Evolutionary conservation across 2,797 vertebrate species (phyloP).

Genomic region (Gila robusta): DNA sequence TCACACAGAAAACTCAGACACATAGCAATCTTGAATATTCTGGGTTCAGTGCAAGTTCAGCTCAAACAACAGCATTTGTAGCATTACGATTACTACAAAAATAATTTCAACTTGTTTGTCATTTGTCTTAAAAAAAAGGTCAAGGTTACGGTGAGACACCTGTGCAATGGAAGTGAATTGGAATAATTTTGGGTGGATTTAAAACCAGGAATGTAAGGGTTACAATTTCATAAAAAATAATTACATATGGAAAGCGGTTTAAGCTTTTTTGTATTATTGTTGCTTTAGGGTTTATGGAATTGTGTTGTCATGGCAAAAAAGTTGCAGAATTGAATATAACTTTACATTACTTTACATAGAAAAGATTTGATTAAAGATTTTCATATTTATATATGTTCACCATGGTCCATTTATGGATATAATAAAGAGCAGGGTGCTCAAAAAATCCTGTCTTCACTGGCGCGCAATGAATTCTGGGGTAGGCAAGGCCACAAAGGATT

Average conservation of each 20-base stretch:
- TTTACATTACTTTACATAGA: no score
- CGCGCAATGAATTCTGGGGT: no score
- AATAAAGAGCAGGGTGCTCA: no score
- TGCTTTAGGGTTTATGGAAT: no score
- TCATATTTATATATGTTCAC: no score
- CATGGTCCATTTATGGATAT: no score
- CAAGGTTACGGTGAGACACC: neutral
- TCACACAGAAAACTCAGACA: neutral
- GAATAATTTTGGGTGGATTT: neutral
- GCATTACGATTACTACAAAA: neutral
- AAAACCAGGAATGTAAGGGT: neutral
- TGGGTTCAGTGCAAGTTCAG: neutral
- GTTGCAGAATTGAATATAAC: no score
- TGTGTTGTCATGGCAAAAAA: no score
- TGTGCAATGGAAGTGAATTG: neutral
- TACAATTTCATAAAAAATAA: neutral
- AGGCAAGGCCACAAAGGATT: no score
- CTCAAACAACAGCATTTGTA: neutral
- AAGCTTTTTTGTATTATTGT: no score
- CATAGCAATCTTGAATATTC: neutral
- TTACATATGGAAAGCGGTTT: neutral
- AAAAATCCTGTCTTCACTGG: no score
- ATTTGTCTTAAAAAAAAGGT: neutral
- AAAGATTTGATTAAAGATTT: no score
- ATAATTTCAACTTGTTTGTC: neutral